Base-by-base conservation (phyloP, 2,888 invertebrate species). In the Chromoteleia sp. region DNA sequence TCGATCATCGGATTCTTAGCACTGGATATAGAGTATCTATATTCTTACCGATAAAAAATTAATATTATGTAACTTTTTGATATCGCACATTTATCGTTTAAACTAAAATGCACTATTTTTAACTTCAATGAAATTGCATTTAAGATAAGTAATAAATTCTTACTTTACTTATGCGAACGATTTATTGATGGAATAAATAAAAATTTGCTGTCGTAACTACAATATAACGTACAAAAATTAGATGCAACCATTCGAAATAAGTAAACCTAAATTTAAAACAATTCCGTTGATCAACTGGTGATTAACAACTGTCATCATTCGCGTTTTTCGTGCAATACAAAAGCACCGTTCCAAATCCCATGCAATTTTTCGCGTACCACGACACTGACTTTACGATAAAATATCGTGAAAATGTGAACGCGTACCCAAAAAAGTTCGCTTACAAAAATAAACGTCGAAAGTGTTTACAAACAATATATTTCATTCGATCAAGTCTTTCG, bases 131-230 rank as follows among this genome's bases (percentile, higher is more conserved):
- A 25, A 25, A 25, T 4, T 25, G 6, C 6, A 25, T 25, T 25
- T 25, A 6, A 25, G 3, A 4, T 2, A 25, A 25, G 6, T 8
- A 33, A 8, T 33, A 1, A 33, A 8, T 33, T n/a, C 43, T 43
- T 15, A 12, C 3, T 50, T 50, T 17, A 68, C 41, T 21, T 52
- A 7, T 71, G n/a, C 43, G 61, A 76, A 52, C 41, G 10, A 59
- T 76, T 76, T 76, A 76, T 76, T 76, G 68, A 17, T 68, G 68
- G 50, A 76, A 68, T 76, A 68, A 68, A 68, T 45, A 54, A 45
- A 68, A 68, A 17, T 41, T 8, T 29, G 0, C 58, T 25, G n/a
- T 30, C 36, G 14, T 39, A 58, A 48, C 56, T 65, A 58, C 63
- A 63, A 50, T 78, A 54, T 12, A 70, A 71, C 50, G 68, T 70